A percentile compares a stretch with the other conserved stretches of the same genome.
phyloP scores from a whole-genome alignment of 2,113 vertebrate species.

The Lasiurus cinereus region DNA sequence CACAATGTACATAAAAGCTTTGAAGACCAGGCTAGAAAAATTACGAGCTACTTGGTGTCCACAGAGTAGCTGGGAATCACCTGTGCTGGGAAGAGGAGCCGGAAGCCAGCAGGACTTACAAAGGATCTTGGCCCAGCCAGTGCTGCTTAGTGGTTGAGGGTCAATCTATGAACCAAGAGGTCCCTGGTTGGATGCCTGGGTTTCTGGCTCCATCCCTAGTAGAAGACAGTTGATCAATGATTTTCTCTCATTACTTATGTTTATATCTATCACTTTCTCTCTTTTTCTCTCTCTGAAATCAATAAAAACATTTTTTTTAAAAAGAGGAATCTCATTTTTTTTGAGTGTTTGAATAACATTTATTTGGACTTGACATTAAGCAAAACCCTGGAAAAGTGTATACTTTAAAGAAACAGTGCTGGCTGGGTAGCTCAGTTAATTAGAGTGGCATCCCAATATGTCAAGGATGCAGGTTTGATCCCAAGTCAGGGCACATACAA shows the following conservation, averaged over 20 bases:
- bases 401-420: background rate
- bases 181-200: too few species aligned
- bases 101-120: too few species aligned
- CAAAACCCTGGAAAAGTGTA: background rate
- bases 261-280: too few species aligned
- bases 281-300: too few species aligned
- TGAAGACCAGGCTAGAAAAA: background rate
- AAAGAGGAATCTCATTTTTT: background rate
- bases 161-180: too few species aligned
- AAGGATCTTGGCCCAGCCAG: background rate
- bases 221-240: too few species aligned
- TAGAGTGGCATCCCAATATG: background rate
- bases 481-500: background rate
- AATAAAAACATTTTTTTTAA: too few species aligned
- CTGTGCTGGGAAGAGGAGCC: background rate
- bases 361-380: background rate
- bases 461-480: background rate
- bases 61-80: background rate
- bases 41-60: background rate
- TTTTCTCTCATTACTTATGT: too few species aligned
- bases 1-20: background rate
- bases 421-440: background rate
- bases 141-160: too few species aligned
- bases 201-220: too few species aligned
- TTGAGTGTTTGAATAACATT: background rate